Evolutionary conservation across 2,888 invertebrate species (phyloP).

Genomic region (Acleris emargana): DNA sequence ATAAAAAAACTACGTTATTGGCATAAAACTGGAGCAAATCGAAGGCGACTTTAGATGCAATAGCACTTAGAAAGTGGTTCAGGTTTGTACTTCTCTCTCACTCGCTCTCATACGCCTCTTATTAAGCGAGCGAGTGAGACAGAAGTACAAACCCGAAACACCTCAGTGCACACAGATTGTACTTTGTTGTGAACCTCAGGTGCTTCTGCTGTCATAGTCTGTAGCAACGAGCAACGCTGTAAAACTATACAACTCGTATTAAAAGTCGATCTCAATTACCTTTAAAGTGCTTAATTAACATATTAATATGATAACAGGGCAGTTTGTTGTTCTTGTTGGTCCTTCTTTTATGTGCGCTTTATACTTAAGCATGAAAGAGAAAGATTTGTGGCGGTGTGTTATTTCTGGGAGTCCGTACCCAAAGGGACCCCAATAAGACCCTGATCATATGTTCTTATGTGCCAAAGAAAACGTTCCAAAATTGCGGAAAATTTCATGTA

Average conservation of each 20-base stretch:
- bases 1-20: too few species aligned
- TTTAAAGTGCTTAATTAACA: slow-evolving; percentile 25
- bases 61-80: too few species aligned
- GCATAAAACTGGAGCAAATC: not conserved
- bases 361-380: not conserved
- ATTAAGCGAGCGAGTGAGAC: too few species aligned
- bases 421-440: too few species aligned
- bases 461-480: too few species aligned
- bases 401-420: too few species aligned
- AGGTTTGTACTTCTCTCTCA: too few species aligned
- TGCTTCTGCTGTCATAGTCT: slow-evolving; percentile 6
- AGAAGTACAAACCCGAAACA: too few species aligned
- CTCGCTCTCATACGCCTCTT: too few species aligned
- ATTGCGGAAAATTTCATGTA: too few species aligned
- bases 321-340: not conserved
- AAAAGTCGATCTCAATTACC: slow-evolving; percentile 21
- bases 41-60: not conserved
- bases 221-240: slow-evolving; percentile 1
- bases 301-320: slow-evolving; percentile 15
- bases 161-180: too few species aligned
- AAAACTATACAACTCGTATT: slow-evolving; percentile 17
- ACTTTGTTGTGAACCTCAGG: not conserved
- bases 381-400: not conserved
- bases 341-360: slow-evolving; percentile 1
- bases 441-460: too few species aligned